Base-by-base conservation (phyloP, 2,113 vertebrate species). In the Salvelinus alpinus region DNA sequence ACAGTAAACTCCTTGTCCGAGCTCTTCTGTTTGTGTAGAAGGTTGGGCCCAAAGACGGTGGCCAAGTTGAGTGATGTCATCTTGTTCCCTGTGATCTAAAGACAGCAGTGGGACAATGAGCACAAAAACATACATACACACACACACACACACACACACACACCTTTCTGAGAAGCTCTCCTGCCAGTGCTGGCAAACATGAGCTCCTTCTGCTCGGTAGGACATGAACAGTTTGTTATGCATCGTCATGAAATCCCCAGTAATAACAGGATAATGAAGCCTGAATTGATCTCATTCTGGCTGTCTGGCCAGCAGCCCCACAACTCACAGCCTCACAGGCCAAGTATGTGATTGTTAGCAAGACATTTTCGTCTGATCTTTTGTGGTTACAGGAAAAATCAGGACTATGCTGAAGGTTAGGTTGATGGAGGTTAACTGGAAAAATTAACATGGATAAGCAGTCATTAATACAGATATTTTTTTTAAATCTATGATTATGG, bases 11-110 rank as follows among this genome's bases (percentile, higher is more conserved):
- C 97, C 82, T 98, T 99, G 92, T 99, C 98, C 0, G 95, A 95
- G 77, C 93, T 97, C 80, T 99, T 99, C 85, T 96, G 96, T 88
- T 97, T 98, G 90, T 96, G 96, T 71, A 99, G 90, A 67, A 99
- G 90, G 84, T 99, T 99, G 80, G 98, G 97, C 22, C 98, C 98
- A 83, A 99, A 98, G 88, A 99, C 96, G 72, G 98, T 99, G 72
- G 98, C 98, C 89, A 99, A 89, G 84, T 99, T 99, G 29, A 97
- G 94, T 0, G 97, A 95, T 5, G 97, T 98, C 98, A 99, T 99
- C 94, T 98, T 99, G 91, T 99, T 99, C 83, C 98, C 98, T 77
- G 94, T 94, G 70, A 97, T 82, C 98, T 99, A 83, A 74, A 89
- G 80, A 76, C 18, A 76, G 16, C 6, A 57, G 54, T 57, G 18